Base-by-base conservation (phyloP, 2,888 invertebrate species). In the Chouioia cunea region DNA sequence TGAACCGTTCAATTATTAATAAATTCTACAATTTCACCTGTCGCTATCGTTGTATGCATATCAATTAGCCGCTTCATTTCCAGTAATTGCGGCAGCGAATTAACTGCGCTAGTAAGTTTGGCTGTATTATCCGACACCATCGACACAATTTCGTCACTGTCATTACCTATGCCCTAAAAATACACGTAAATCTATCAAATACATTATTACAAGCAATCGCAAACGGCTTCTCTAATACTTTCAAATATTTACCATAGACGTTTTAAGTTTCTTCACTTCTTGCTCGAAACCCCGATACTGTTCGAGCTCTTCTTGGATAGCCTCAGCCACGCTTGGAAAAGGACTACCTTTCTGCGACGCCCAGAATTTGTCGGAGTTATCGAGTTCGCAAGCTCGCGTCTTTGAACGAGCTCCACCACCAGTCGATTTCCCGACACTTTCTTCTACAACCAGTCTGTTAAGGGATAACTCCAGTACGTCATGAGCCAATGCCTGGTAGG, bases 21-120 rank as follows among this genome's bases (percentile, higher is more conserved):
- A 71, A 53, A 63, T 15, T 58, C 47, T 36, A 48, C 48, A 62
- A 44, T 77, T 83, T n/a, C n/a, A 91, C 93, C 92, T 86, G 99
- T 99, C 2, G 99, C 99, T 74, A 99, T 93, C 76, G 97, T 98
- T 23, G 97, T 99, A 84, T 99, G 99, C 95, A 98, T 96, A 83
- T 99, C 99, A 78, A 99, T 97, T 15, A 99, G 89, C 48, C 97
- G 89, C 85, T 99, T 99, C 88, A 96, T 97, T 86, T 99, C 99
- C 86, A 99, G 90, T 27, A 99, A 88, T 82, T 98, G 97, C 0
- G 99, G 99, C 79, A 99, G 88, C 0, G 97, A 97, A 85, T 96
- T 95, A 10, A 99, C 97, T 22, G 99, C 98, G 72, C 92, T 95
- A 0, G 98, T 98, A 22, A 99, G 89, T 77, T 94, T 92, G 46